Percentiles rank a stretch among this genome's conserved stretches.
Evolutionary conservation across 2,113 vertebrate species (phyloP).

Genomic region (Clarias gariepinus): DNA sequence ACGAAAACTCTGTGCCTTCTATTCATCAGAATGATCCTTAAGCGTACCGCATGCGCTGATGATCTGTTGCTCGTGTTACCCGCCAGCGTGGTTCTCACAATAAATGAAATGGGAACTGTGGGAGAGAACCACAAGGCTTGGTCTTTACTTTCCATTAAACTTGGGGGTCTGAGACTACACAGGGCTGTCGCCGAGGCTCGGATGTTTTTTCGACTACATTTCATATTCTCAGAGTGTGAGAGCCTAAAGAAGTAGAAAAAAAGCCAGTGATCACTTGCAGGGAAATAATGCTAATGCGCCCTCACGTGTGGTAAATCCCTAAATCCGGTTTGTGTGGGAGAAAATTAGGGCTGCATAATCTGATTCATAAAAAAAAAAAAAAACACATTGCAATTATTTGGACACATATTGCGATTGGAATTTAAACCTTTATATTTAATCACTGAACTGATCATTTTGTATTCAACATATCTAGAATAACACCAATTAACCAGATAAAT

Average conservation of each 20-base stretch:
- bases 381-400: too few species aligned
- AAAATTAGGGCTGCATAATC: too few species aligned
- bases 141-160: neutral
- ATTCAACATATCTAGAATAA: too few species aligned
- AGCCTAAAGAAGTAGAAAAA: neutral
- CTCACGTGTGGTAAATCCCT: neutral
- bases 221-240: neutral
- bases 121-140: neutral
- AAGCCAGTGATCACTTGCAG: neutral
- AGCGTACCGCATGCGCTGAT: neutral
- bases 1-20: conserved; percentile 9
- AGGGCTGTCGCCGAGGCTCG: neutral
- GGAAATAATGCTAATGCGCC: neutral
- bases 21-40: neutral
- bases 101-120: neutral
- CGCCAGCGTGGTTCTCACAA: neutral
- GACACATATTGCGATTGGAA: too few species aligned
- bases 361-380: too few species aligned
- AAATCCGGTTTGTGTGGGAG: neutral
- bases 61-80: neutral
- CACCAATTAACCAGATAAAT: too few species aligned
- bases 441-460: too few species aligned
- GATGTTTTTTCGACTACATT: neutral
- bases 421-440: too few species aligned
- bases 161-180: neutral